Evolutionary conservation across 2,113 vertebrate species (phyloP).

Genomic region (Cervus canadensis): DNA sequence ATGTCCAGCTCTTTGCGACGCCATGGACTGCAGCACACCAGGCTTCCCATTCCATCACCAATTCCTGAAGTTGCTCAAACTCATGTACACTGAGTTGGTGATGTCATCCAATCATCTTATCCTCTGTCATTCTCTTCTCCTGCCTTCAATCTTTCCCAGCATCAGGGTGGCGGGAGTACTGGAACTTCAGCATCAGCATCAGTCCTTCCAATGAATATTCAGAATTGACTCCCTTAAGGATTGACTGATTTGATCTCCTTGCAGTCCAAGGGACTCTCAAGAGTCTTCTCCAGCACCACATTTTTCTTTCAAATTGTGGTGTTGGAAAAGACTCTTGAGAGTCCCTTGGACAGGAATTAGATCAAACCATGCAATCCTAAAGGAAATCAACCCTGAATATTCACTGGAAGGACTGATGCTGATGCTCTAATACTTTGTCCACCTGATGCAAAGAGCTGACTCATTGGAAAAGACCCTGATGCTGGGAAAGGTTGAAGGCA

Average conservation of each 20-base stretch:
- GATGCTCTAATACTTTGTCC: background rate
- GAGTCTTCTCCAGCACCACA: background rate
- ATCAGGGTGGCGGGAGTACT: background rate
- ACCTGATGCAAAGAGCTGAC: background rate
- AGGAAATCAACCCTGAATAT: background rate
- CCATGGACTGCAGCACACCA: background rate
- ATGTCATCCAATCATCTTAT: background rate
- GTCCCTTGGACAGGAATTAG: background rate
- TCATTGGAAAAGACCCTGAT: background rate
- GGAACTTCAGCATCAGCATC: background rate
- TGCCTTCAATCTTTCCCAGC: background rate
- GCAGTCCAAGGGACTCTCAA: background rate
- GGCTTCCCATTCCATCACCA: background rate
- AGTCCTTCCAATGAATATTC: background rate
- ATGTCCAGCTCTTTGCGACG: accelerated
- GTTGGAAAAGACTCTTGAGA: no score
- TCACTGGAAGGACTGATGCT: background rate
- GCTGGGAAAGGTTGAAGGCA: background rate
- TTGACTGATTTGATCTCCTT: background rate
- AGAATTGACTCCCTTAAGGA: background rate
- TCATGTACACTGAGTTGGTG: background rate
- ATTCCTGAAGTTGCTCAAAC: background rate
- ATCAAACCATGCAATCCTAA: background rate
- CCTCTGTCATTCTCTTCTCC: background rate
- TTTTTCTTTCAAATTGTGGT: background rate